Conservation (phyloP, 2,888 invertebrate genomes). For the Ectobius pallidus region DNA sequence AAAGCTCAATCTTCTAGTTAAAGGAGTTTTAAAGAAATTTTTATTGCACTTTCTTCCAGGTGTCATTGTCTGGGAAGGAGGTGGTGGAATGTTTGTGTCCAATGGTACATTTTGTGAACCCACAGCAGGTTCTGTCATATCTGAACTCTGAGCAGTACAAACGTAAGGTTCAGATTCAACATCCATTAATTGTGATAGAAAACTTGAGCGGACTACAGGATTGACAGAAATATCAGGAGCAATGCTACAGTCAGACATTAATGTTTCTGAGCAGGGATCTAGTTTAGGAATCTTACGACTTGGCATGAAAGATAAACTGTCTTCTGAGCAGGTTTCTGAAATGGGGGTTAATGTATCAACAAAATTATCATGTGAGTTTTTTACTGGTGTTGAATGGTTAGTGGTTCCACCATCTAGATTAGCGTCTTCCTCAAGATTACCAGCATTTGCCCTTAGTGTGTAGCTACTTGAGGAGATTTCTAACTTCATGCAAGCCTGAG, state of each 20-base stretch:
- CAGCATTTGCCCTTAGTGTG: too few species aligned
- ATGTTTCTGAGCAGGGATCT: neutral
- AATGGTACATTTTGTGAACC: neutral
- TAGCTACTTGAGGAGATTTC: too few species aligned
- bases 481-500: neutral
- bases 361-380: neutral
- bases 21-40: neutral
- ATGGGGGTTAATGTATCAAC: neutral
- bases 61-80: neutral
- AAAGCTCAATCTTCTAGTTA: constrained; percentile 1
- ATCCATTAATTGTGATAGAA: neutral
- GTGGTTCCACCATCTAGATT: neutral
- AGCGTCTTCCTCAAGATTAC: too few species aligned
- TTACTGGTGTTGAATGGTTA: neutral
- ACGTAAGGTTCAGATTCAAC: neutral
- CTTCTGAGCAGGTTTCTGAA: neutral
- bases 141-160: neutral
- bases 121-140: neutral
- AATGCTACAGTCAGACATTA: neutral
- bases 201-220: neutral
- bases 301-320: neutral
- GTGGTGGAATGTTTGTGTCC: neutral
- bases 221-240: neutral
- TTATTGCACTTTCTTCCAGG: neutral
- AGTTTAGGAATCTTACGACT: neutral